Evolutionary conservation across 2,888 invertebrate genomes (phyloP).

Genomic region (Pollenia amentaria): DNA sequence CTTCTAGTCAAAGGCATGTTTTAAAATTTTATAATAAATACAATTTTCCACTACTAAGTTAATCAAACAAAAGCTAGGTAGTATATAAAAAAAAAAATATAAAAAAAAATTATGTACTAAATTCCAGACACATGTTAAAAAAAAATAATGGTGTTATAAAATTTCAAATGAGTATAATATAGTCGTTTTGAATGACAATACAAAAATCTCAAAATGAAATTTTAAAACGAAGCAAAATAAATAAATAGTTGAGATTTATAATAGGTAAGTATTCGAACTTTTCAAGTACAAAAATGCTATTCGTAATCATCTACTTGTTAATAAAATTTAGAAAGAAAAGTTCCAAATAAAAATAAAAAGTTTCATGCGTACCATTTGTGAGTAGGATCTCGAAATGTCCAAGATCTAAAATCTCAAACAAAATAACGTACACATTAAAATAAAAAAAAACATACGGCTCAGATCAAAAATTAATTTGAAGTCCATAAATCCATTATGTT

Average conservation of each 20-base stretch:
- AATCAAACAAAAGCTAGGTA: background rate
- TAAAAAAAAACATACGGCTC: too few relatives aligned
- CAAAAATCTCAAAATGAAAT: too few relatives aligned
- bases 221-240: too few relatives aligned
- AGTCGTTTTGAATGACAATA: too few relatives aligned
- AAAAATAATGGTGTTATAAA: background rate
- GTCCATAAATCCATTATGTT: too few relatives aligned
- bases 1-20: conserved; percentile 20
- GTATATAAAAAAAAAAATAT: background rate
- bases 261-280: too few relatives aligned
- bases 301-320: too few relatives aligned
- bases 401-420: background rate
- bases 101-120: background rate
- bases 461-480: too few relatives aligned
- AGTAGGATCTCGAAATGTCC: background rate
- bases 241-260: too few relatives aligned
- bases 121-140: background rate
- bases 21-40: background rate
- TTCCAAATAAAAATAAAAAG: background rate
- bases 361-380: background rate
- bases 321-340: too few relatives aligned
- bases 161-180: too few relatives aligned
- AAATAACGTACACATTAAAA: background rate
- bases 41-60: background rate
- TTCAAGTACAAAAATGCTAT: too few relatives aligned